Base-by-base conservation (phyloP, 2,113 vertebrate genomes). In the Leptobrachium leishanense region DNA sequence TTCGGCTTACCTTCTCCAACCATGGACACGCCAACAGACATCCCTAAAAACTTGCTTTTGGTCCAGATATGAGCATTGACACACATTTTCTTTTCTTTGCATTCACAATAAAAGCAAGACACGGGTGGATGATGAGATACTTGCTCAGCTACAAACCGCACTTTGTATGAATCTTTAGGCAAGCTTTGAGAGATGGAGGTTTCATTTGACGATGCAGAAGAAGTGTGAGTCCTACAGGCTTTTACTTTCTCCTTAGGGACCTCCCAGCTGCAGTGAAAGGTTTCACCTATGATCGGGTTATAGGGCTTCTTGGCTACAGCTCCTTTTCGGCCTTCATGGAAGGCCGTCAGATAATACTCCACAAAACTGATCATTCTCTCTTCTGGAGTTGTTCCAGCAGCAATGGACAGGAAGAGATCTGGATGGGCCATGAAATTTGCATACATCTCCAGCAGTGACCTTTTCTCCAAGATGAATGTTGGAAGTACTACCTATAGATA, bases 41-140 rank as follows among this genome's bases (percentile, higher is more conserved):
- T 98, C 72, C 97, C 97, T 96, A 99, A 94, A 88, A 99, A 98
- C 91, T 99, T 99, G 96, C 97, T 99, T 88, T 97, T 99, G 90
- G 97, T 99, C 97, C 97, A 98, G 1, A 98, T 90, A 0, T 98
- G 95, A 40, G 95, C 90, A 70, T 93, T 97, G 83, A 96, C 91
- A 2, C 96, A 98, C 89, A 98, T 94, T 74, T 87, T 91, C 90
- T 92, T 93, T 90, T 98, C 97, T 72, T 90, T 92, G 88, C 97
- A 98, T 90, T 99, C 97, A 41, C 96, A 98, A 89, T 99, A 99
- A 90, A 99, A 99, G 86, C 94, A 96, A 0, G 97, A 97, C 78
- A 99, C 91, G 0, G 97, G 97, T 0, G 97, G 97, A 66, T 99
- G 97, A 73, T 99, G 97, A 79, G 96, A 99, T 13, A 99, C 96